Conservation (phyloP, 2,797 vertebrate species). For the Tachyglossus aculeatus region DNA sequence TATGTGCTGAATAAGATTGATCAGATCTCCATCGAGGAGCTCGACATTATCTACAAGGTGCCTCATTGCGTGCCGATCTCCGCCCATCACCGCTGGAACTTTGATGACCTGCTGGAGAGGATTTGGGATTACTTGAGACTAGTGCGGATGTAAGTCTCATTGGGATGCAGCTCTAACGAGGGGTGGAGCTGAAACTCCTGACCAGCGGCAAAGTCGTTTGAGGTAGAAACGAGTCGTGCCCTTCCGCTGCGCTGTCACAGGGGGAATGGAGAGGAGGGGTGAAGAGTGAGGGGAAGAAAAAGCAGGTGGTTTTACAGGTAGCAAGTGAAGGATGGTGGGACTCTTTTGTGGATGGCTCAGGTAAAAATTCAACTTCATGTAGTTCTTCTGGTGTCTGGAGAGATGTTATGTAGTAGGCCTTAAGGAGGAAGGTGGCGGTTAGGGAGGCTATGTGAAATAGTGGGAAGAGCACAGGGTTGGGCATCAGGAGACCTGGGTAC, state of each 20-base stretch:
- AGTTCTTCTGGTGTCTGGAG: too few species aligned
- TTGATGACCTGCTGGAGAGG: slow-evolving; percentile 94
- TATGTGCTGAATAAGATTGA: slow-evolving; percentile 99
- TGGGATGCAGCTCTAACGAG: neutral
- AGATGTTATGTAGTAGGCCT: too few species aligned
- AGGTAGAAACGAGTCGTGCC: neutral
- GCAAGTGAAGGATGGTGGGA: too few species aligned
- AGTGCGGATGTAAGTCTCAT: slow-evolving; percentile 90
- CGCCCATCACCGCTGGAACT: slow-evolving; percentile 98
- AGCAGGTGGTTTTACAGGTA: too few species aligned
- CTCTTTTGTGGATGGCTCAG: too few species aligned
- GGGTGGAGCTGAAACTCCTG: neutral
- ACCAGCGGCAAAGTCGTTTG: neutral
- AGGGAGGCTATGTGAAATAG: too few species aligned
- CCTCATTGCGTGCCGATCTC: slow-evolving; percentile 97
- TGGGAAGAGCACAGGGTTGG: too few species aligned
- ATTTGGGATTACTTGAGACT: slow-evolving; percentile 96
- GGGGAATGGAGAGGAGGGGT: too few species aligned
- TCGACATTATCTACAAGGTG: slow-evolving; percentile 98
- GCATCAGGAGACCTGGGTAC: too few species aligned
- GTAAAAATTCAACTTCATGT: too few species aligned
- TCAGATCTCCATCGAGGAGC: slow-evolving; percentile 97
- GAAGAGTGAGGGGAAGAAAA: too few species aligned
- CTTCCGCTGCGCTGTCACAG: neutral
- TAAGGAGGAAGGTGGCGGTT: too few species aligned